These are phyloP conservation scores for Bathynomus jamesi DNA, from an alignment of 1,140 invertebrate species.

Conservation along the genomic window DNA sequence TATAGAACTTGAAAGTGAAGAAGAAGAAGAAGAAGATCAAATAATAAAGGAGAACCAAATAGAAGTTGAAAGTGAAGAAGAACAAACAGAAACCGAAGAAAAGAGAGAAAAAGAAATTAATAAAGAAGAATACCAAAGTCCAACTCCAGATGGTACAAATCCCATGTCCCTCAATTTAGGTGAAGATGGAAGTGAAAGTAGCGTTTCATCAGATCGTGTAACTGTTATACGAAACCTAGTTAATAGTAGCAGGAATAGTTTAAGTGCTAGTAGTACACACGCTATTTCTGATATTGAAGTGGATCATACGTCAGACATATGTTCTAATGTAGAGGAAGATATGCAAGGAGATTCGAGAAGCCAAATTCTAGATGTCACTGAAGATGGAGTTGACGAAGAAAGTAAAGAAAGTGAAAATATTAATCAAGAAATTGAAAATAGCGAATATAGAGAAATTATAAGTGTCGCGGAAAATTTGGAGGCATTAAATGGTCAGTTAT, in stretches of 20 bases:
- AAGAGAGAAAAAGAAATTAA: background rate
- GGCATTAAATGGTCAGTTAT: background rate
- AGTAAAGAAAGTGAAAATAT: background rate
- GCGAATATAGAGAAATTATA: background rate
- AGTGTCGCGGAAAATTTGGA: background rate
- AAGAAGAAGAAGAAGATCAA: background rate
- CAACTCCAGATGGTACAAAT: background rate
- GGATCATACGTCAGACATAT: background rate
- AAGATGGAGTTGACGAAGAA: too few species aligned
- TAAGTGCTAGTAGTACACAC: background rate
- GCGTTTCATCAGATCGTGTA: background rate
- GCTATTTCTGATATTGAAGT: background rate
- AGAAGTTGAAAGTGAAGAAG: background rate
- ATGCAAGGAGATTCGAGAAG: too few species aligned
- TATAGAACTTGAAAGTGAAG: background rate
- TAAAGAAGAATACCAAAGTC: background rate
- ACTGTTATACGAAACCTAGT: background rate
- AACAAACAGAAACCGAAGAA: background rate
- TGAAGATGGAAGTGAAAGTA: background rate
- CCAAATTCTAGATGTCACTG: too few species aligned
- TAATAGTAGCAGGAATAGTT: background rate
- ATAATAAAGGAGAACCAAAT: background rate
- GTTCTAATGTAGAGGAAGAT: background rate
- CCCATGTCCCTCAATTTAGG: background rate
- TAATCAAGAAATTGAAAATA: background rate